These are phyloP conservation scores for Dendrocincla tyrannina DNA, from an alignment of 2,797 vertebrate species.

Conservation along the genomic window DNA sequence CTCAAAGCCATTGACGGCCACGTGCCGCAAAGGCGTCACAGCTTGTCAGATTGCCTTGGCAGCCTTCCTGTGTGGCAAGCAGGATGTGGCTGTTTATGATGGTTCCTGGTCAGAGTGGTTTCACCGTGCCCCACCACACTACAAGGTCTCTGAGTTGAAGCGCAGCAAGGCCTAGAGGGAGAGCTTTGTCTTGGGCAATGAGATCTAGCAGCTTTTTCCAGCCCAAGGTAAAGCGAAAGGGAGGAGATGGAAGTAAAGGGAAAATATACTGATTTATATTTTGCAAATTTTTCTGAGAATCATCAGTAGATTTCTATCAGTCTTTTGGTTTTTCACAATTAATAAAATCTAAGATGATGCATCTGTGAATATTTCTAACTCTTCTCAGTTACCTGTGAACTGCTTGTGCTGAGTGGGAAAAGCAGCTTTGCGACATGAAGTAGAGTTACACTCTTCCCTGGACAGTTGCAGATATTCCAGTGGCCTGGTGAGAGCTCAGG, in stretches of 20 bases:
- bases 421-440: not conserved
- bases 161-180: constrained; percentile 56
- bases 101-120: constrained; percentile 97
- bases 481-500: not conserved
- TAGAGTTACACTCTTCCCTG: not conserved
- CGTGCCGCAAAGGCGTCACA: constrained; percentile 92
- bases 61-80: constrained; percentile 87
- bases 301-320: not conserved
- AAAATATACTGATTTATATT: not conserved
- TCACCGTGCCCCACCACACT: constrained; percentile 79
- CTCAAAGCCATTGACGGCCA: constrained; percentile 79
- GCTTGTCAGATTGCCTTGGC: constrained; percentile 90
- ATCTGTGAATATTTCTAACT: not conserved
- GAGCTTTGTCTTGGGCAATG: not conserved
- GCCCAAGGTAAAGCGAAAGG: not conserved
- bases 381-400: not conserved
- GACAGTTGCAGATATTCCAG: not conserved
- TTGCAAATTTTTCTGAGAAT: not conserved
- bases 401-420: not conserved
- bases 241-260: not conserved
- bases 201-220: not conserved
- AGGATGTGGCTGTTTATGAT: constrained; percentile 86
- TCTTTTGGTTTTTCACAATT: not conserved
- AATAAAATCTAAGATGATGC: constrained; percentile 55
- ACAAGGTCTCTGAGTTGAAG: constrained; percentile 82